Base-by-base conservation (phyloP, 2,113 vertebrate genomes). In the Cephalopterus ornatus region DNA sequence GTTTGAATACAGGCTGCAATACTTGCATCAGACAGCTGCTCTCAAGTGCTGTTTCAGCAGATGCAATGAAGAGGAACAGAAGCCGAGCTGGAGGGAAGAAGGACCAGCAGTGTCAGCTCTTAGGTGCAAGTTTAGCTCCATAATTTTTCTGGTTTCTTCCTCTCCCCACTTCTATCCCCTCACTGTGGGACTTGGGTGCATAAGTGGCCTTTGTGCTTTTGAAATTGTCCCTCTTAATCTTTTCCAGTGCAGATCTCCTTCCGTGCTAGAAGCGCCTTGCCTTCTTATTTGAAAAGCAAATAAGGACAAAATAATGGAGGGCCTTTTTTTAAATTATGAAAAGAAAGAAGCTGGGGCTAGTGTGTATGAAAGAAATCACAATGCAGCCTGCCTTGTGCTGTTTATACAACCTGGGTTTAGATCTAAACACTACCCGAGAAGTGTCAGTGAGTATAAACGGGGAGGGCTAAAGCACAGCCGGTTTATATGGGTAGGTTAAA, bases 391-490 rank as follows among this genome's bases (percentile, higher is more conserved):
- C 79, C 79, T 88, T 88, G 52, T 88, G 91, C 85, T 95, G 93
- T 96, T 96, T 96, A 95, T 93, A 84, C 93, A 91, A 74, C 90
- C 88, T 94, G 56, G 30, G 46, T 86, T 96, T 90, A 56, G 65
- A 84, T 84, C 85, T 95, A 92, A 94, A 94, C 91, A 86, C 76
- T 67, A 71, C 62, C 77, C 39, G 0, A 61, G 93, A 94, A 86
- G 85, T 96, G 93, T 94, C 93, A 93, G 85, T 93, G 92, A 63
- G 95, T 86, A 81, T 96, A 96, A 94, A 94, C 81, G 79, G 90
- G 79, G 79, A 93, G 52, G 68, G 88, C 93, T 90, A 84, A 82
- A 0, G 14, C 76, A 89, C 83, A 95, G 91, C 95, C 96, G 88
- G 89, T 92, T 94, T 95, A 17, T 91, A 47, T 56, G 93, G 78